phyloP scores from a whole-genome alignment of 2,113 vertebrate genomes.

The Silurus asotus region DNA sequence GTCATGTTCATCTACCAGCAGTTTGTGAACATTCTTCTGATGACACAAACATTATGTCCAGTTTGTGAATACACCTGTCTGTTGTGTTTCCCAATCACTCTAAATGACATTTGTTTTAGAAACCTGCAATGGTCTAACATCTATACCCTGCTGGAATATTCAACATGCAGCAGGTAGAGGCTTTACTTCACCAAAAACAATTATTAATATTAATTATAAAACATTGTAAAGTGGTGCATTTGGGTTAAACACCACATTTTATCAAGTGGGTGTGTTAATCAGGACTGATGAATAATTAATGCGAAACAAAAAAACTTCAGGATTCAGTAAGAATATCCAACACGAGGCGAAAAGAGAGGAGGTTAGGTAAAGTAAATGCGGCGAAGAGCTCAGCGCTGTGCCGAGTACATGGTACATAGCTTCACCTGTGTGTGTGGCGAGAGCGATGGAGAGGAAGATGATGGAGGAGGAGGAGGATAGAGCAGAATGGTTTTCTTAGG shows the following conservation, averaged over 20 bases:
- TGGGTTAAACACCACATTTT: neutral
- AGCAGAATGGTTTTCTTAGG: constrained; percentile 99
- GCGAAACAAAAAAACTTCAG: neutral
- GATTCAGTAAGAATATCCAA: neutral
- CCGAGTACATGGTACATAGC: constrained; percentile 46
- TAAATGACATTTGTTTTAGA: neutral
- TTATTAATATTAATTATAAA: constrained; percentile 4
- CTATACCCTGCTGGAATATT: neutral
- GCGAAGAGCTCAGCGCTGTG: constrained; percentile 17
- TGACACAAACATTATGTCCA: constrained; percentile 19
- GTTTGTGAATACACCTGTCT: neutral
- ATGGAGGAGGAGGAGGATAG: constrained; percentile 77
- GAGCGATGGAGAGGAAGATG: constrained; percentile 80
- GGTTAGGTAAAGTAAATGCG: neutral
- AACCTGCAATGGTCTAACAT: neutral
- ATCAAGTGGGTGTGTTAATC: neutral
- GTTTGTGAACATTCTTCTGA: constrained; percentile 28
- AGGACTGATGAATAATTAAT: neutral
- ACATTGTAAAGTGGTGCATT: neutral
- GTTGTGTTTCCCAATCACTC: neutral
- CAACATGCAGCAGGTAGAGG: neutral
- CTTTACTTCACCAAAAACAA: neutral
- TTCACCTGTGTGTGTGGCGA: constrained; percentile 88
- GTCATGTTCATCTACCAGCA: constrained; percentile 48
- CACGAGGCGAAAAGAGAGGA: neutral